Evolutionary conservation across 2,888 invertebrate species (phyloP), one percentile per base, ranked within the genome.

Genomic region (Barypeithes pellucidus): DNA sequence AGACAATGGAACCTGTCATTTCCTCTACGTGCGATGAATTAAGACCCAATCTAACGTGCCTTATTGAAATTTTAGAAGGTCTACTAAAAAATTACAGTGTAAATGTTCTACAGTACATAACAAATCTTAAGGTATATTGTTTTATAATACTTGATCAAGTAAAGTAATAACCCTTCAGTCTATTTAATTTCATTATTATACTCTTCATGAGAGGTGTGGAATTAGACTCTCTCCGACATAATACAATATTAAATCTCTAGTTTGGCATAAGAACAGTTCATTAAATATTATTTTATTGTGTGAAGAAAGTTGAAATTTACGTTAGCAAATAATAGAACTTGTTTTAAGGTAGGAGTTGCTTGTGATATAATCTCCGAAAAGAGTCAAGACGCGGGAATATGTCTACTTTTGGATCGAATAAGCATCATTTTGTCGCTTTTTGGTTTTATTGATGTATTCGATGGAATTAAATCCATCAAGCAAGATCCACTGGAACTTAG

Each of bases 401-500:
- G 70, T 18, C 18, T 74, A 16, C 52, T 61, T 36, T 41, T 70
- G 20, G 61, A 70, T 18, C 50, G 73, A 18, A 67, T 74, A 54
- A 24, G 20, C 8, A 41, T 74, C 33, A 18, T 70, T 36, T 45
- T 74, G 12, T 70, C 73, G 0, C 66, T 69, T 66, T 74, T 74
- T 54, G 45, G 60, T 24, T 20, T 74, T 7, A 45, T 66, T 8
- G 70, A 74, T 29, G 22, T 70, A 22, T 74, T 74, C 18, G 73
- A 74, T 66, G 73, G 73, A 14, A 74, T 74, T 29, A 69, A 74
- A 45, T 43, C 45, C 7, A 74, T 74, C 33, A 66, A 16, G 39
- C 45, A 74, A 24, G 73, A 74, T 57, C 73, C 73, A 16, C 29
- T 74, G 41, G 66, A 43, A 22, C 8, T 74, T 7, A 67, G 59